Conservation (phyloP, 1,140 invertebrate genomes). For the Drosophila baimaii region DNA sequence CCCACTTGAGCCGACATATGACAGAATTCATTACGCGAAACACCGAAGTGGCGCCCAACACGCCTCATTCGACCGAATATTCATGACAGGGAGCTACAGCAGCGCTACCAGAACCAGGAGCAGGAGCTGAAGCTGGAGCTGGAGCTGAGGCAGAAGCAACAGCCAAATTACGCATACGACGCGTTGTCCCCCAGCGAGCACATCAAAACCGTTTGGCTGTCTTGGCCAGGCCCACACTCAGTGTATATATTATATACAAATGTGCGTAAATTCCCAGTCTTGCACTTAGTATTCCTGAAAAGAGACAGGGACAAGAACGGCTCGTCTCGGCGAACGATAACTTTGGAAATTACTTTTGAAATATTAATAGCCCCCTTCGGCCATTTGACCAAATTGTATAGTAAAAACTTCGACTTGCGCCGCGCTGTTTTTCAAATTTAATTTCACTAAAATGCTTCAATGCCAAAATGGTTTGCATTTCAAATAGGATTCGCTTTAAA, state of each 20-base stretch:
- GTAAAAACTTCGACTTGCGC: constrained; percentile 1
- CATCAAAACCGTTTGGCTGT: constrained; percentile 33
- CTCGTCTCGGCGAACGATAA: constrained; percentile 27
- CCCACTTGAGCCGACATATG: constrained; percentile 45
- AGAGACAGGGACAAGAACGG: not conserved
- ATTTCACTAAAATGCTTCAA: constrained; percentile 2
- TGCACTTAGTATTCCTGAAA: constrained; percentile 12
- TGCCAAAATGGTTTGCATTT: constrained; percentile 12
- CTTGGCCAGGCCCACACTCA: constrained; percentile 25
- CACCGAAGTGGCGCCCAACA: constrained; percentile 16
- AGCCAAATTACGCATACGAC: constrained; percentile 61
- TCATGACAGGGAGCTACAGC: constrained; percentile 45
- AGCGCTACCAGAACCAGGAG: constrained; percentile 4
- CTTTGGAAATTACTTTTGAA: constrained; percentile 66
- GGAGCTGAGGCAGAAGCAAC: constrained; percentile 29
- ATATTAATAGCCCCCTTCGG: constrained; percentile 52
- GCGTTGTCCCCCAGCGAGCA: constrained; percentile 46
- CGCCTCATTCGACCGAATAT: constrained; percentile 32
- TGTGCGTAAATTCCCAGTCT: constrained; percentile 8
- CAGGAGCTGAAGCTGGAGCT: constrained; percentile 24
- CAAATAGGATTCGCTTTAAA: not conserved
- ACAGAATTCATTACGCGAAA: constrained; percentile 56
- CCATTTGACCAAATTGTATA: constrained; percentile 31
- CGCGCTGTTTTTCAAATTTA: not conserved
- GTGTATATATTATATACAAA: constrained; percentile 10